Conservation (phyloP, 2,888 invertebrate species). For the Autographa pulchrina region DNA sequence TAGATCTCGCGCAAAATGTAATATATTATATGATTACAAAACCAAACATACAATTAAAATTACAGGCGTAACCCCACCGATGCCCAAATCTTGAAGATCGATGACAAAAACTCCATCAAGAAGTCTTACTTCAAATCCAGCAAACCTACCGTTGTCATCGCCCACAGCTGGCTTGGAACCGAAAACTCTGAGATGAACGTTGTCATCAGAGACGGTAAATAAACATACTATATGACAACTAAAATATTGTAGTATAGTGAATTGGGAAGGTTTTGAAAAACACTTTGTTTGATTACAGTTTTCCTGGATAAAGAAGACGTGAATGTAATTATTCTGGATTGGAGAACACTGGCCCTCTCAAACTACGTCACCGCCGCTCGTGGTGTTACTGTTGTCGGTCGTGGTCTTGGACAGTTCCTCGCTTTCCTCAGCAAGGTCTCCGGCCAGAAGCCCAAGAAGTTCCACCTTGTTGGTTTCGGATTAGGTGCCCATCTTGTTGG, state of each 20-base stretch:
- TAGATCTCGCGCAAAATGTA: no score
- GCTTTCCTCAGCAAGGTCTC: constrained; percentile 69
- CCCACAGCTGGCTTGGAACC: constrained; percentile 68
- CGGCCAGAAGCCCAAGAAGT: constrained; percentile 67
- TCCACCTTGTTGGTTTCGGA: constrained; percentile 87
- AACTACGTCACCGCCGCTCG: constrained; percentile 73
- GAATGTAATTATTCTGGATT: constrained; percentile 66
- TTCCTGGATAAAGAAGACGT: constrained; percentile 39
- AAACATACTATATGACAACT: neutral
- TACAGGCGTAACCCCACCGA: constrained; percentile 68
- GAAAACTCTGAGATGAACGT: constrained; percentile 49
- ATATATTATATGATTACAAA: no score
- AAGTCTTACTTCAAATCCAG: constrained; percentile 68
- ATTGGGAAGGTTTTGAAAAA: neutral
- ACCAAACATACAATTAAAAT: neutral
- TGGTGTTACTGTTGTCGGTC: constrained; percentile 78
- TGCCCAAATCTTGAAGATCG: constrained; percentile 26
- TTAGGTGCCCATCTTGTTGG: constrained; percentile 85
- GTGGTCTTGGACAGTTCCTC: constrained; percentile 79
- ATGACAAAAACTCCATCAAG: constrained; percentile 22
- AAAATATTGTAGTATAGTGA: constrained; percentile 1
- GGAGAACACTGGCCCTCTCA: constrained; percentile 72
- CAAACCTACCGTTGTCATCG: constrained; percentile 60
- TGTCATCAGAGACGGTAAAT: constrained; percentile 35
- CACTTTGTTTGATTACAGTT: constrained; percentile 13